A percentile compares a stretch with the other conserved stretches of the same genome.
Evolutionary conservation across 2,113 vertebrate species (phyloP).

Genomic region (Picathartes gymnocephalus): DNA sequence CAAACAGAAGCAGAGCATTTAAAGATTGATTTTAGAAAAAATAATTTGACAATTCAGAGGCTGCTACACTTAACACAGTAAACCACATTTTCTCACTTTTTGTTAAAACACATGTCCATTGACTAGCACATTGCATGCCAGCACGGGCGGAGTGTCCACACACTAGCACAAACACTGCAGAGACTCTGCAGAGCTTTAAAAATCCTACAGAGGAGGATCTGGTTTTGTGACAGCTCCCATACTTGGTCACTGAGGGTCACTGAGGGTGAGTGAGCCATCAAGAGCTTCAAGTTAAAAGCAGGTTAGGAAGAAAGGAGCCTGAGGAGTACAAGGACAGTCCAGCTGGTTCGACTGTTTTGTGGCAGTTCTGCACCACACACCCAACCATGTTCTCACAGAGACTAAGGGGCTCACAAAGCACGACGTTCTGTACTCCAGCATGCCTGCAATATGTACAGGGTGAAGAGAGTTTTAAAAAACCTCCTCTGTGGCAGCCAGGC

Average conservation of each 20-base stretch:
- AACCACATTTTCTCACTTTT: not conserved
- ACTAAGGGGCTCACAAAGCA: not conserved
- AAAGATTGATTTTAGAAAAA: not conserved
- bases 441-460: fast-evolving
- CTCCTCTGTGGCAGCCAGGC: not conserved
- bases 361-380: not conserved
- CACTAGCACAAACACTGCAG: not conserved
- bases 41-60: not conserved
- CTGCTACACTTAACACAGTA: not conserved
- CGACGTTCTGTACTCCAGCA: not conserved
- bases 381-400: not conserved
- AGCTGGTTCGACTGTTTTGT: not conserved
- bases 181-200: not conserved
- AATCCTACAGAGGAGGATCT: not conserved
- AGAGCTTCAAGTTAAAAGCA: not conserved
- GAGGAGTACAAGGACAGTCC: not conserved
- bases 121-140: not conserved
- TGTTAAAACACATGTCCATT: not conserved
- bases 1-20: not conserved
- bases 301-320: not conserved
- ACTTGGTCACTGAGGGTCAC: not conserved
- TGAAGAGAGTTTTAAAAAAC: not conserved
- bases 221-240: not conserved
- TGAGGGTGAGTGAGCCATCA: not conserved
- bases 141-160: not conserved